A percentile compares a stretch with the other conserved stretches of the same genome.
Conservation (phyloP, 2,113 vertebrate species). For the Nycticryphes semicollaris region DNA sequence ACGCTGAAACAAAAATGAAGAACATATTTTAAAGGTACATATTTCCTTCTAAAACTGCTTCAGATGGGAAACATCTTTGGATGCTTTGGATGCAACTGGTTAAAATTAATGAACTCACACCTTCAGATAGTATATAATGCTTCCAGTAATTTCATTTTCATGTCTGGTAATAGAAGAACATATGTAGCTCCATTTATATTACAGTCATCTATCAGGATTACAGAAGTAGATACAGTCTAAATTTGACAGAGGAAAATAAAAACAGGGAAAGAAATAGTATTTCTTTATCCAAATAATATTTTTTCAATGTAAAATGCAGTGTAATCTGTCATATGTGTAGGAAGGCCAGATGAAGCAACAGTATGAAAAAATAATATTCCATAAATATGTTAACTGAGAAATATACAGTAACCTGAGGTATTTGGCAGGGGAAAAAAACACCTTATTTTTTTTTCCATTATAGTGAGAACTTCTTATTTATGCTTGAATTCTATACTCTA, state of each 20-base stretch:
- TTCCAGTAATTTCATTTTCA: not conserved
- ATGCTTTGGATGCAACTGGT: not conserved
- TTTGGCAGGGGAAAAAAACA: not conserved
- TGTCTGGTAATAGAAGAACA: not conserved
- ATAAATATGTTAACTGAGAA: not conserved
- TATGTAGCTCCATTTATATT: not conserved
- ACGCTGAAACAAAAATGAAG: not conserved
- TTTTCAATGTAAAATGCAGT: not conserved
- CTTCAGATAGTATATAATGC: not conserved
- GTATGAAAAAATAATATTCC: not conserved
- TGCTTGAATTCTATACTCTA: not conserved
- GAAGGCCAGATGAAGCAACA: not conserved
- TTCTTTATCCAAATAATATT: not conserved
- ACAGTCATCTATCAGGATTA: constrained; percentile 26
- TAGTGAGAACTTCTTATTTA: not conserved
- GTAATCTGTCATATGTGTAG: not conserved
- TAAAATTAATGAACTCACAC: constrained; percentile 1
- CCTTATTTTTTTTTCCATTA: not conserved
- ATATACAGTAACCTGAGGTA: not conserved
- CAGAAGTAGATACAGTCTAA: not conserved
- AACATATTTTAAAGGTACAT: not conserved
- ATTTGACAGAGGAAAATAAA: constrained; percentile 3
- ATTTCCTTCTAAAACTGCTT: not conserved
- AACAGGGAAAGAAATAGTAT: not conserved
- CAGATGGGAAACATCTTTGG: not conserved